Evolutionary conservation across 2,888 invertebrate species (phyloP).

Genomic region (Loripinus fragilis): DNA sequence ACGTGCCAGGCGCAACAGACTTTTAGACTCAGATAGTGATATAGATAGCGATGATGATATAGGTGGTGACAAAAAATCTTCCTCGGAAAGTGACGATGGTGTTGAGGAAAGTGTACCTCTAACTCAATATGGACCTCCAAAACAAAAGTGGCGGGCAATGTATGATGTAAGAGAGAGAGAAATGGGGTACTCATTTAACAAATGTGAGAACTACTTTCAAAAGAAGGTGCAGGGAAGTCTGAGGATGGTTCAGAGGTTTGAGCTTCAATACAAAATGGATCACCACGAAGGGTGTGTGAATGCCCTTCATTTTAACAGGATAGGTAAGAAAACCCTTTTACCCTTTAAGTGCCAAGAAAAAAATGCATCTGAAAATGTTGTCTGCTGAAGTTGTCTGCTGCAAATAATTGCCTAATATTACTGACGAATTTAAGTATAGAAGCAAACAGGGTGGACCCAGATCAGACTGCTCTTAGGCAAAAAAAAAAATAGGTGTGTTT

Average conservation of each 20-base stretch:
- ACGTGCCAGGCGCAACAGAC: background rate
- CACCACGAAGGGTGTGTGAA: constrained; percentile 96
- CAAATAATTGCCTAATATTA: too few relatives aligned
- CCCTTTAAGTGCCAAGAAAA: too few relatives aligned
- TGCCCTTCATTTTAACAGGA: constrained; percentile 93
- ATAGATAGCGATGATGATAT: constrained; percentile 43
- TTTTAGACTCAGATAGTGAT: constrained; percentile 31
- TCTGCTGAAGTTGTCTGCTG: too few relatives aligned
- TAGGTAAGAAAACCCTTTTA: too few relatives aligned
- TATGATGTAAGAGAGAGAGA: constrained; percentile 86
- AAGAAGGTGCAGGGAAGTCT: constrained; percentile 91
- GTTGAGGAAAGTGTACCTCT: constrained; percentile 56
- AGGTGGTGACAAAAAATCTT: constrained; percentile 23
- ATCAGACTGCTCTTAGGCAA: too few relatives aligned
- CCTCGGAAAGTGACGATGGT: constrained; percentile 56
- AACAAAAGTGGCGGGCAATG: constrained; percentile 88
- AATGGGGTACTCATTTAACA: constrained; percentile 85
- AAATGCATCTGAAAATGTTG: too few relatives aligned
- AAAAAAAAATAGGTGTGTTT: too few relatives aligned
- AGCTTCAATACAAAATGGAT: constrained; percentile 90
- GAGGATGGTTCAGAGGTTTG: constrained; percentile 91
- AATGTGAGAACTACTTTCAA: constrained; percentile 86
- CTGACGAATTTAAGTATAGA: too few relatives aligned
- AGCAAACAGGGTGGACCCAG: too few relatives aligned
- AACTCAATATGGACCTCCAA: constrained; percentile 63